Base-by-base conservation (phyloP, 2,797 vertebrate genomes). In the Eulemur rubriventer region DNA sequence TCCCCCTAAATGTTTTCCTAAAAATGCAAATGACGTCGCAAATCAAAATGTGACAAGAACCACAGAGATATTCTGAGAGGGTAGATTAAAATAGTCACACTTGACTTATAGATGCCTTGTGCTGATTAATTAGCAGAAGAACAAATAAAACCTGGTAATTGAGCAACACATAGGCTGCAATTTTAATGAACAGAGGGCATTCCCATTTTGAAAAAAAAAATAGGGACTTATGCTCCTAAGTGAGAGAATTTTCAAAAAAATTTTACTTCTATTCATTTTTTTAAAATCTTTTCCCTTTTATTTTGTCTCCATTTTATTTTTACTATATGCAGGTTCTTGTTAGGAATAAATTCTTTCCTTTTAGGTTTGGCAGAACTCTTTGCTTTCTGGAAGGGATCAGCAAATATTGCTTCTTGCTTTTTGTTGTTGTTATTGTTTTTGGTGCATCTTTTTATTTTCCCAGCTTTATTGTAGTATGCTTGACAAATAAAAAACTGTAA, bases 21-120 rank as follows among this genome's bases (percentile, higher is more conserved):
- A 89, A 95, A 87, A 83, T 41, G 55, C 55, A 94, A 94, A 94
- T 69, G 35, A 89, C 80, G 10, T 61, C 48, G 38, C 48, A 63
- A 18, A 38, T 16, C 76, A 57, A 75, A 91, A 67, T 10, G 5
- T 17, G 57, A 87, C 28, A 55, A 88, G 55, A 88, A 59, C 4
- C 41, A 14, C n/a, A 50, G 61, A 89, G 67, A 85, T 26, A 35
- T 17, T 16, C 28, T 6, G 33, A 95, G 91, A 52, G 28, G 46
- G 4, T 33, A 79, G 16, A 65, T 17, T 33, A 28, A 55, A 50
- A 26, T 6, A 57, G 28, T 72, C 35, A 30, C 16, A n/a, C 20
- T 46, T 57, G 55, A 75, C 46, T 70, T 61, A 59, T 2, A 75
- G 50, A 43, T 26, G 48, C 20, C 63, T 85, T 43, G 18, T 7